phyloP scores from a whole-genome alignment of 2,797 vertebrate species.

The Cossypha caffra region DNA sequence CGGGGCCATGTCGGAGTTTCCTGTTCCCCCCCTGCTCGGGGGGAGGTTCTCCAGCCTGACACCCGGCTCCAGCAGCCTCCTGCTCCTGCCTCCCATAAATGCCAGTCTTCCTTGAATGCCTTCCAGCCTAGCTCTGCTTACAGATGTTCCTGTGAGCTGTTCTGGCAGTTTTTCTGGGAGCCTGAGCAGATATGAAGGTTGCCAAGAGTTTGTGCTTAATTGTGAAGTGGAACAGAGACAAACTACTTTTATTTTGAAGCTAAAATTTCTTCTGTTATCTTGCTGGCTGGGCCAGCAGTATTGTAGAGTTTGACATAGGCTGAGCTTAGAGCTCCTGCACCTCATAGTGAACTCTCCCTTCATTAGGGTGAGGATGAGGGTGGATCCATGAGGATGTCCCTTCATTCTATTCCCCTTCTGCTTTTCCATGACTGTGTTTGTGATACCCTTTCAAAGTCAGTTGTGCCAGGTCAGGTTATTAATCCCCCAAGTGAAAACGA shows the following conservation, averaged over 20 bases:
- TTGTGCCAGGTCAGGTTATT: neutral
- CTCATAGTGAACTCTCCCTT: neutral
- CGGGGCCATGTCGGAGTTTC: neutral
- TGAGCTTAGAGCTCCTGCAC: neutral
- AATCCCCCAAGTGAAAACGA: neutral
- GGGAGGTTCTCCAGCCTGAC: conserved; percentile 1
- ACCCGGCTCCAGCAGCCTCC: conserved; percentile 2
- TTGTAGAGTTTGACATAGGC: neutral
- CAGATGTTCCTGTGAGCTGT: conserved; percentile 26
- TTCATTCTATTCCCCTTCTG: neutral
- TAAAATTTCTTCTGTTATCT: neutral
- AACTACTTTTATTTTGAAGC: conserved; percentile 56
- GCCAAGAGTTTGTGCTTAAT: conserved; percentile 38
- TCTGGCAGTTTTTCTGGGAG: conserved; percentile 31
- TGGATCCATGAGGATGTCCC: neutral
- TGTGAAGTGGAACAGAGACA: conserved; percentile 25
- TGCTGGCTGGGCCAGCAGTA: neutral
- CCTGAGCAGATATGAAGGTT: conserved; percentile 22
- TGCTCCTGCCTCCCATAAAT: neutral
- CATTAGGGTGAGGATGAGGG: neutral
- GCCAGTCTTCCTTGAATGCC: neutral
- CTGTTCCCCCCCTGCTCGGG: neutral
- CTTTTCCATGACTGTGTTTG: neutral
- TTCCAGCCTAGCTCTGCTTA: conserved; percentile 17
- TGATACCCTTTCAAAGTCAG: neutral